phyloP scores from a whole-genome alignment of 2,113 vertebrate genomes.

The Bubo blakistoni region DNA sequence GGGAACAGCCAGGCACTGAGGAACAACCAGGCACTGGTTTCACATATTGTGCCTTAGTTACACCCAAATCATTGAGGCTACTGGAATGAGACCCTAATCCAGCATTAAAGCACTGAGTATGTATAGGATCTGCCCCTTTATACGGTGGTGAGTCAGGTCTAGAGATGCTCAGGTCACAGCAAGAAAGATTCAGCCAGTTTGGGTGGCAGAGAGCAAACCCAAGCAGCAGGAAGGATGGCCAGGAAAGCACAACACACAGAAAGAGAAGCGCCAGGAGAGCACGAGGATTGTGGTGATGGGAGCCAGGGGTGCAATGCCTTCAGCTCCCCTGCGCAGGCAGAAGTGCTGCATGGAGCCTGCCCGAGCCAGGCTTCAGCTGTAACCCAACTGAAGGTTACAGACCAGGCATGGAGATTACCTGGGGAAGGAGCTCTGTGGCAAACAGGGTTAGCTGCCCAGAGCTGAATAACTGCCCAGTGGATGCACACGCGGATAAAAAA shows the following conservation, averaged over 20 bases:
- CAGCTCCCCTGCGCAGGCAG: background rate
- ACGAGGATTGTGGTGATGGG: background rate
- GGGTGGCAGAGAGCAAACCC: background rate
- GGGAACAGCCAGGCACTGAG: background rate
- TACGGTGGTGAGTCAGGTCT: background rate
- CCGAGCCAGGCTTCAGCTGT: background rate
- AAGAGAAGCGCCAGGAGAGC: background rate
- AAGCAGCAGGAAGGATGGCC: background rate
- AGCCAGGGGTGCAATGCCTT: background rate
- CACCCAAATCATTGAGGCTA: background rate
- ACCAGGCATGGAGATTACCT: background rate
- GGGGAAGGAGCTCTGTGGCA: background rate
- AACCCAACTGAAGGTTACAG: background rate
- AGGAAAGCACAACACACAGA: background rate
- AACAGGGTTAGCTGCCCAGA: background rate
- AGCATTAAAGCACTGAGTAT: background rate
- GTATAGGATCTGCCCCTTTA: background rate
- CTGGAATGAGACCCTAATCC: background rate
- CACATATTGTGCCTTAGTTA: background rate
- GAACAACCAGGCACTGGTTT: background rate
- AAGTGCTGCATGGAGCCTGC: background rate
- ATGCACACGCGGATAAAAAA: fast-evolving
- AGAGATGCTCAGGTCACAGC: background rate
- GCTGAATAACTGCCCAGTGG: background rate
- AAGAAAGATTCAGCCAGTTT: background rate